These are phyloP conservation scores for Schizopygopsis pylzovi DNA, from an alignment of 2,797 vertebrate species.

Conservation along the genomic window DNA sequence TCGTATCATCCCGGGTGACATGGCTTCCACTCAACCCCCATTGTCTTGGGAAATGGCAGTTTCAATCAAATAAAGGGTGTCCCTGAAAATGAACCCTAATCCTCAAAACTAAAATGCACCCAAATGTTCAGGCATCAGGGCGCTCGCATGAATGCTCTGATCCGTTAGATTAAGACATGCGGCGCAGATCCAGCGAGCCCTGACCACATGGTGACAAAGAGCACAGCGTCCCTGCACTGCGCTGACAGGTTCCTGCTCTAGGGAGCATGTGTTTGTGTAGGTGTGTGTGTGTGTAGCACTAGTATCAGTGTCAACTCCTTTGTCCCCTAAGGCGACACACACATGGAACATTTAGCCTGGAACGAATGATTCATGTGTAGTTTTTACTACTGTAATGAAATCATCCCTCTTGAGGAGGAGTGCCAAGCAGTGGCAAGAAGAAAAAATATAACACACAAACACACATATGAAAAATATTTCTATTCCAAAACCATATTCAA, in stretches of 20 bases:
- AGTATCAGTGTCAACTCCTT: conserved; percentile 31
- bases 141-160: conserved; percentile 51
- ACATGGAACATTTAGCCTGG: conserved; percentile 54
- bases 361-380: conserved; percentile 54
- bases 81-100: conserved; percentile 60
- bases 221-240: conserved; percentile 7
- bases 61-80: conserved; percentile 56
- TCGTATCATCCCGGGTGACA: conserved; percentile 21
- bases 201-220: conserved; percentile 56
- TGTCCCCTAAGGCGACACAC: conserved; percentile 36
- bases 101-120: conserved; percentile 42
- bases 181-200: conserved; percentile 25
- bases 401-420: conserved; percentile 30
- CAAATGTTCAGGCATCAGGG: conserved; percentile 50
- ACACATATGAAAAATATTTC: not conserved
- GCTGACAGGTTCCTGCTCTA: conserved; percentile 42
- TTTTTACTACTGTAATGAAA: conserved; percentile 58
- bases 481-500: not conserved
- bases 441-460: not conserved
- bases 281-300: conserved; percentile 8
- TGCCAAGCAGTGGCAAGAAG: not conserved
- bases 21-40: conserved; percentile 35
- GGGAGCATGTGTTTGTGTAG: conserved; percentile 33
- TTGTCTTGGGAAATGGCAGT: conserved; percentile 56
- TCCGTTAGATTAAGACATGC: conserved; percentile 56